phyloP scores from a whole-genome alignment of 2,888 invertebrate species.

The Heterodera filipjevi region DNA sequence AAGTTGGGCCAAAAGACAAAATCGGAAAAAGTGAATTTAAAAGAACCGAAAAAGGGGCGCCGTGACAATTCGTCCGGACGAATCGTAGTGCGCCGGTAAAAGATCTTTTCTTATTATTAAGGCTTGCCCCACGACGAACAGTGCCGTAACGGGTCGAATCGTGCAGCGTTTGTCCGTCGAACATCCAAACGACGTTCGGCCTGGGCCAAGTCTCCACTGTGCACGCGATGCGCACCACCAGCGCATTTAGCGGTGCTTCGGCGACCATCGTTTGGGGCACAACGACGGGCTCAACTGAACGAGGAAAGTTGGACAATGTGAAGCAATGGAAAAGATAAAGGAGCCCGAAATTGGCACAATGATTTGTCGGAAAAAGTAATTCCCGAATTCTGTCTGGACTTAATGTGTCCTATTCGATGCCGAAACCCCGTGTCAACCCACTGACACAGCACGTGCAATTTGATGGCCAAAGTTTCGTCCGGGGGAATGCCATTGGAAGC shows the following conservation, averaged over 20 bases:
- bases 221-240: constrained; percentile 48
- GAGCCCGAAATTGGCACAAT: no score
- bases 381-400: no score
- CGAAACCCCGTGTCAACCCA: no score
- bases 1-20: no score
- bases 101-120: no score
- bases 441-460: constrained; percentile 64
- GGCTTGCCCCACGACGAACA: no score
- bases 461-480: constrained; percentile 63
- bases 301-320: no score
- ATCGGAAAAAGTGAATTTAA: neutral
- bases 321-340: neutral
- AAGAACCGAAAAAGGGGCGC: neutral
- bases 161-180: constrained; percentile 54
- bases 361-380: no score
- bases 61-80: neutral
- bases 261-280: constrained; percentile 51
- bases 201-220: constrained; percentile 64
- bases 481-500: constrained; percentile 64
- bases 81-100: no score
- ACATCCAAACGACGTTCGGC: constrained; percentile 58
- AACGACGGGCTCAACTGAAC: constrained; percentile 59
- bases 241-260: constrained; percentile 40
- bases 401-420: no score
- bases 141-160: constrained; percentile 53